Conservation (phyloP, 2,797 vertebrate genomes). For the Amphiprion clarkii region DNA sequence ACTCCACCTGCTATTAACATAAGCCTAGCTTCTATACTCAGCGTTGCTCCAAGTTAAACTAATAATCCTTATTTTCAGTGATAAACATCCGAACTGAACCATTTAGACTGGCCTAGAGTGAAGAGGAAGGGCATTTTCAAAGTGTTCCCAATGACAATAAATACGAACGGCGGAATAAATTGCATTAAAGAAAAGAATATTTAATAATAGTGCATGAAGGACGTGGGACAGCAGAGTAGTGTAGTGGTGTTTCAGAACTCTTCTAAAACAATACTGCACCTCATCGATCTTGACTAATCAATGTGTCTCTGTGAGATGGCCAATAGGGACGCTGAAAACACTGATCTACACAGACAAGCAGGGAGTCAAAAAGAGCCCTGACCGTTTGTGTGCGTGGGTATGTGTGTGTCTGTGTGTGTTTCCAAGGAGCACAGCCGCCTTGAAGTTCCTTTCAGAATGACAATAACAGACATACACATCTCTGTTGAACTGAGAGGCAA, state of each 20-base stretch:
- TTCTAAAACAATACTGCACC: conserved; percentile 70
- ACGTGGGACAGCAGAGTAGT: conserved; percentile 30
- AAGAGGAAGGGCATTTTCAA: conserved; percentile 12
- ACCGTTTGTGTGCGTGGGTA: conserved; percentile 24
- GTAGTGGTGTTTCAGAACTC: conserved; percentile 56
- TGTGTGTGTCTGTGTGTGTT: conserved; percentile 31
- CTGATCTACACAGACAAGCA: conserved; percentile 62
- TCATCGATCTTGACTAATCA: conserved; percentile 74
- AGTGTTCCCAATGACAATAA: conserved; percentile 11
- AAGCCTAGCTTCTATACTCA: not conserved
- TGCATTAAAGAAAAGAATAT: not conserved
- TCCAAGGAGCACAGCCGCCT: conserved; percentile 52
- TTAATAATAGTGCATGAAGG: conserved; percentile 16
- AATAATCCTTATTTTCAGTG: not conserved
- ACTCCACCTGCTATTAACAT: conserved; percentile 8
- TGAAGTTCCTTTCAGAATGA: conserved; percentile 66
- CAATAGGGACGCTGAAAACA: conserved; percentile 56
- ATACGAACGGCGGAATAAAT: conserved; percentile 9
- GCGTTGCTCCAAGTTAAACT: conserved; percentile 12
- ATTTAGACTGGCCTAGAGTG: not conserved
- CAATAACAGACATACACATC: conserved; percentile 55
- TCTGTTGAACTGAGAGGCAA: conserved; percentile 45
- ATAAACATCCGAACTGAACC: not conserved
- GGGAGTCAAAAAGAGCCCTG: conserved; percentile 36
- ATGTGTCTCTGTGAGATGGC: conserved; percentile 59